Evolutionary conservation across 2,113 vertebrate species (phyloP), one percentile per base, ranked within the genome.

Genomic region (Nansenia antarctica): DNA sequence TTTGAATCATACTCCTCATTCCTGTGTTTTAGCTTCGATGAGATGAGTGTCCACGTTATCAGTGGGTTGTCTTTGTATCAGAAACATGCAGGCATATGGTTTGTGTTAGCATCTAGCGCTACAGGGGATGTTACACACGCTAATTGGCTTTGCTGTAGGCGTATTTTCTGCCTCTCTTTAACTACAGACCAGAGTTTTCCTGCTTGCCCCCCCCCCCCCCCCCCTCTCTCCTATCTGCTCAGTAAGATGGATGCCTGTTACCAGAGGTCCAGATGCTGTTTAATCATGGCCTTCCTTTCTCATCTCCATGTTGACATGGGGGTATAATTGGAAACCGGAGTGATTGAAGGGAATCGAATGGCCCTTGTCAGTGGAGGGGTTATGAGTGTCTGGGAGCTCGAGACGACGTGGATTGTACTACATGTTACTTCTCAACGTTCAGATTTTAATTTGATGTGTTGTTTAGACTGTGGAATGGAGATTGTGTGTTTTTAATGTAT

Each of bases 111-210:
- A 2, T 6, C 14, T 34, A 60, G 31, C 20, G 3, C 53, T 55
- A 57, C 4, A 15, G 26, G 62, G 47, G 32, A 75, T 34, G 59
- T 61, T 62, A 20, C 3, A 20, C 31, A 35, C 34, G 66, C 66
- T 60, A 67, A 76, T 72, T 66, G 55, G 42, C 14, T 12, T 27
- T 8, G 15, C 42, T 30, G 20, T 52, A 61, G 30, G 9, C 8
- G 9, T 54, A 58, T 71, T n/a, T n/a, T n/a, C 65, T 49, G 7
- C 22, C 59, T 59, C 15, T 49, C 32, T 60, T 30, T 35, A 74
- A 39, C 64, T 64, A 67, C 55, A 66, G 42, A 52, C 67, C 52
- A 26, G 52, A 22, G 39, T 15, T 18, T 15, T 5, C 18, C 39
- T 5, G 15, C 39, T 42, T 42, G 12, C 39, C 39, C 39, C 39